A percentile compares a stretch with the other conserved stretches of the same genome.
These are phyloP conservation scores for Ahaetulla prasina DNA, from an alignment of 2,113 vertebrate species.

Conservation along the genomic window DNA sequence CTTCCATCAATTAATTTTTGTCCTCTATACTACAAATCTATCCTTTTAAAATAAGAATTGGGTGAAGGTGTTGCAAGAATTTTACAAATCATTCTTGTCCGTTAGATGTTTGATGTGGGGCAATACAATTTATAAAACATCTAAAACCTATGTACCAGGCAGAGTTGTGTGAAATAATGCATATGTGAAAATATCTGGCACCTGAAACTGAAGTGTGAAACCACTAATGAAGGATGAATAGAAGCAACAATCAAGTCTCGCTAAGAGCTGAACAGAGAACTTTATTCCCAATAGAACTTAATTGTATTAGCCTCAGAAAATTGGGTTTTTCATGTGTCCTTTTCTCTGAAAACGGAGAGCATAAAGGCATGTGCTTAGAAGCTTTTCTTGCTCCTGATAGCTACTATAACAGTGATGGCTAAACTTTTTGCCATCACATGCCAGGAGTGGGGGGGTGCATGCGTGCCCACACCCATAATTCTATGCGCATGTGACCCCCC, in stretches of 20 bases:
- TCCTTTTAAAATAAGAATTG: background rate
- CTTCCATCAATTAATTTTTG: background rate
- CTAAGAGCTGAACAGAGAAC: background rate
- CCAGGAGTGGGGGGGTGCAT: too few relatives aligned
- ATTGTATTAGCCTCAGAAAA: background rate
- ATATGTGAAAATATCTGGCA: background rate
- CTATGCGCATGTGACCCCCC: too few relatives aligned
- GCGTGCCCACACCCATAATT: too few relatives aligned
- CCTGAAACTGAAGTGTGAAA: background rate
- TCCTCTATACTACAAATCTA: background rate
- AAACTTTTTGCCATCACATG: too few relatives aligned
- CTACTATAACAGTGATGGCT: too few relatives aligned
- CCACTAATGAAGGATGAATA: background rate
- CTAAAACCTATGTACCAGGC: background rate
- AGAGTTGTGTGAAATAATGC: background rate
- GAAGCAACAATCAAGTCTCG: background rate
- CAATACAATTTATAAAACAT: background rate
- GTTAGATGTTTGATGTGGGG: background rate
- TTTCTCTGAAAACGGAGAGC: background rate
- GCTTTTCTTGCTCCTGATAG: background rate
- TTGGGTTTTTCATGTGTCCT: background rate
- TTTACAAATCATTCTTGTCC: background rate
- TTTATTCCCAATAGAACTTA: background rate
- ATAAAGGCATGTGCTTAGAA: background rate
- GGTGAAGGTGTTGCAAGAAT: background rate